Percentiles rank a stretch among this genome's conserved stretches.
phyloP scores from a whole-genome alignment of 1,140 invertebrate species.

The Ooceraea biroi region DNA sequence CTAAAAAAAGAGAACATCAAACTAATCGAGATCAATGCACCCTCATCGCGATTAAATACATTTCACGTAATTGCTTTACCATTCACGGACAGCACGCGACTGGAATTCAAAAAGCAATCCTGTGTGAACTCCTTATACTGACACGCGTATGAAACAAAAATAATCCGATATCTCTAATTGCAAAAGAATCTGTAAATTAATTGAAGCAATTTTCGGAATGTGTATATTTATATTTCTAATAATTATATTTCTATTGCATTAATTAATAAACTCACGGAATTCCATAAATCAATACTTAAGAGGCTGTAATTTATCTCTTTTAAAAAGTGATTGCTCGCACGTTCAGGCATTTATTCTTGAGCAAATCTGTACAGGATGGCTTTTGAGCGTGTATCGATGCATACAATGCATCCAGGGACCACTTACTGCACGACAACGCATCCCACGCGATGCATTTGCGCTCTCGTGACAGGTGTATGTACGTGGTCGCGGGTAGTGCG shows the following conservation, averaged over 20 bases:
- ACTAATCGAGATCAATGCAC: conserved; percentile 25
- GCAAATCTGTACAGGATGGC: neutral
- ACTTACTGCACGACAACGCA: neutral
- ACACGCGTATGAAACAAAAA: neutral
- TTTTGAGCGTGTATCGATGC: conserved; percentile 26
- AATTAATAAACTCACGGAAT: neutral
- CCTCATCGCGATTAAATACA: conserved; percentile 56
- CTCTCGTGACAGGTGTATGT: conserved; percentile 37
- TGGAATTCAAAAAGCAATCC: conserved; percentile 31
- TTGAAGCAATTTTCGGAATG: neutral
- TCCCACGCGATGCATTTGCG: conserved; percentile 51
- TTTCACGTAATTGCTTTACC: conserved; percentile 63
- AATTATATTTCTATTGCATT: neutral
- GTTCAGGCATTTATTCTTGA: neutral
- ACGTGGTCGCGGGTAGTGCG: conserved; percentile 16
- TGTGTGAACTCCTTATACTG: neutral
- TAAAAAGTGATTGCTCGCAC: neutral
- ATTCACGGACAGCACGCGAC: conserved; percentile 68
- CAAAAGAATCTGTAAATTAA: neutral
- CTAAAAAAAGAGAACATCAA: neutral
- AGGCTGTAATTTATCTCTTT: neutral
- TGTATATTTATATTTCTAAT: conserved; percentile 7
- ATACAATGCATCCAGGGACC: neutral
- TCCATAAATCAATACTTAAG: neutral
- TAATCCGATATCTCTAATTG: neutral